These are phyloP conservation scores for Bombus fervidus DNA, from an alignment of 1,140 invertebrate genomes.

Conservation along the genomic window DNA sequence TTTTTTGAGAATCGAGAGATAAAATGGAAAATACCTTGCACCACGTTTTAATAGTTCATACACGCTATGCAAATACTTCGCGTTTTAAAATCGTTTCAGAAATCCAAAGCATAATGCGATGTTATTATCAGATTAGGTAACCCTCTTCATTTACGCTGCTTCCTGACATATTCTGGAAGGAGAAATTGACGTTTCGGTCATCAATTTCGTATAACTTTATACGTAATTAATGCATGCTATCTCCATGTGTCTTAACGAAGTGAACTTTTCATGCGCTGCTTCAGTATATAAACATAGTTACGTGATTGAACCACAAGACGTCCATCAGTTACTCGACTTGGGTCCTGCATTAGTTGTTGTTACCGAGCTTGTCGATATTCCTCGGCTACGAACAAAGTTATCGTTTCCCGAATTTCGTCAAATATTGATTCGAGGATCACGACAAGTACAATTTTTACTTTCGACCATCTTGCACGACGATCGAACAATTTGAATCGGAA, in stretches of 20 bases:
- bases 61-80: no score
- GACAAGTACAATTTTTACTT: no score
- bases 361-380: neutral
- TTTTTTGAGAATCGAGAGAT: no score
- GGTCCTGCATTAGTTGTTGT: neutral
- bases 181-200: neutral
- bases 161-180: no score
- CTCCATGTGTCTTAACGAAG: no score
- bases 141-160: neutral
- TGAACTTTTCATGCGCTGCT: neutral
- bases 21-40: no score
- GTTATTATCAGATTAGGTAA: neutral
- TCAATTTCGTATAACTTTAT: neutral
- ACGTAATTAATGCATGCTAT: neutral
- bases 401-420: neutral
- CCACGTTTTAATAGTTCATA: no score
- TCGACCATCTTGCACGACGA: no score
- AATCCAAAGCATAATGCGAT: no score
- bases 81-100: neutral
- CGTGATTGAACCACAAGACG: neutral
- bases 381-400: neutral
- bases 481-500: neutral
- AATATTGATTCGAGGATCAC: no score
- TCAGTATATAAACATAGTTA: neutral
- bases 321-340: neutral